Evolutionary conservation across 2,113 vertebrate species (phyloP).

Genomic region (Amblyornis subalaris): DNA sequence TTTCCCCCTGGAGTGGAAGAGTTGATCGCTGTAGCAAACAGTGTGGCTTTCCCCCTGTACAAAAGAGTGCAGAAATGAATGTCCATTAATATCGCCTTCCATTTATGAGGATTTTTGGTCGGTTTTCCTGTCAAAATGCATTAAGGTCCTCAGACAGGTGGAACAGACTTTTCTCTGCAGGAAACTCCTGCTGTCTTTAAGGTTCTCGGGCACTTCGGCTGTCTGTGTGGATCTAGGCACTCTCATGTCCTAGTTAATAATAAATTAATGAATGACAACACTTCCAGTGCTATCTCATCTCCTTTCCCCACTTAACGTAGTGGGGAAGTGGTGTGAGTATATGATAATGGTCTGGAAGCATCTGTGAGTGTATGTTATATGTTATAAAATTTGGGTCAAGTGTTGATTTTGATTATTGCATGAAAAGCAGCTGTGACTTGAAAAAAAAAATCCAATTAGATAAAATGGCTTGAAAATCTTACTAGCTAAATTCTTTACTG

Average conservation of each 20-base stretch:
- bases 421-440: background rate
- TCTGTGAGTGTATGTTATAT: background rate
- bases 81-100: background rate
- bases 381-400: background rate
- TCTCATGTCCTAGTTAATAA: background rate
- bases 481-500: background rate
- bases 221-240: background rate
- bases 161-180: background rate
- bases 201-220: background rate
- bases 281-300: background rate
- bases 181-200: background rate
- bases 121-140: background rate
- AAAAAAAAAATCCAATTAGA: background rate
- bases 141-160: background rate
- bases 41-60: rapidly evolving
- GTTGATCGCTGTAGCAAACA: background rate
- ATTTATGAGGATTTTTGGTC: background rate
- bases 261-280: background rate
- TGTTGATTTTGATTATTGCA: background rate
- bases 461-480: background rate
- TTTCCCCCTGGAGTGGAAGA: background rate
- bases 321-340: background rate
- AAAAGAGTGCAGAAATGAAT: background rate
- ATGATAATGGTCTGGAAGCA: background rate
- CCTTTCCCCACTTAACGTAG: background rate